phyloP scores from a whole-genome alignment of 1,140 invertebrate species.

The Drosophila parvula region DNA sequence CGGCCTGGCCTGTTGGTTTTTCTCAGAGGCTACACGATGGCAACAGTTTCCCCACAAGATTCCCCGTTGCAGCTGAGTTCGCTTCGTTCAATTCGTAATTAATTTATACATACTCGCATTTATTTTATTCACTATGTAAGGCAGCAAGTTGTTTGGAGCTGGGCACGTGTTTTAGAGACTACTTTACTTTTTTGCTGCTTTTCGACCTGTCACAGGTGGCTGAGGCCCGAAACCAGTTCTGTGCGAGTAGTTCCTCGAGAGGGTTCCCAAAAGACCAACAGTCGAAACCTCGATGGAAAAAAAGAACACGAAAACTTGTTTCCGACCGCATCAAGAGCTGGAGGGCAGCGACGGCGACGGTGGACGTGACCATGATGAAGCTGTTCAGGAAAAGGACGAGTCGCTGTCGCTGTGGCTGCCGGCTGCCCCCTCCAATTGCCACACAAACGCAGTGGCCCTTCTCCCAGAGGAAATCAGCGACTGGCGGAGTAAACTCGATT shows the following conservation, averaged over 20 bases:
- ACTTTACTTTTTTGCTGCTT: slow-evolving; percentile 15
- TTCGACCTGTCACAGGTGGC: slow-evolving; percentile 63
- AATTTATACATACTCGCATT: slow-evolving; percentile 65
- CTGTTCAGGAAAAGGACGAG: slow-evolving; percentile 62
- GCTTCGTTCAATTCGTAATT: slow-evolving; percentile 71
- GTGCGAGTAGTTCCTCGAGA: slow-evolving; percentile 43
- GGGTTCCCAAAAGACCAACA: slow-evolving; percentile 49
- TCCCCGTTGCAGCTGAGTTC: slow-evolving; percentile 19
- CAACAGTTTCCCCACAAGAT: slow-evolving; percentile 49
- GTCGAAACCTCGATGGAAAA: slow-evolving; percentile 15
- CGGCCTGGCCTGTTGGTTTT: slow-evolving; percentile 60
- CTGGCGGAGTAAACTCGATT: slow-evolving; percentile 53
- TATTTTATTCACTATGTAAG: slow-evolving; percentile 42
- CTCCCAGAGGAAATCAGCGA: slow-evolving; percentile 74
- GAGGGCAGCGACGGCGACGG: slow-evolving; percentile 23
- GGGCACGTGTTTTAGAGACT: slow-evolving; percentile 59
- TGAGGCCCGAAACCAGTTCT: slow-evolving; percentile 46
- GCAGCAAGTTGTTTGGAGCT: slow-evolving; percentile 30
- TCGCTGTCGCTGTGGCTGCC: slow-evolving; percentile 26
- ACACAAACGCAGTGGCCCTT: slow-evolving; percentile 6
- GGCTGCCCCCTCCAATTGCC: slow-evolving; percentile 1
- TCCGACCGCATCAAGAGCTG: slow-evolving; percentile 40
- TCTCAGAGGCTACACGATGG: slow-evolving; percentile 30
- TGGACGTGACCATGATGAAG: slow-evolving; percentile 60
- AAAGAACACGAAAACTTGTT: slow-evolving; percentile 51